A percentile compares a stretch with the other conserved stretches of the same genome.
These are phyloP conservation scores for Lumbricus terrestris DNA, from an alignment of 2,888 invertebrate species.

Conservation along the genomic window DNA sequence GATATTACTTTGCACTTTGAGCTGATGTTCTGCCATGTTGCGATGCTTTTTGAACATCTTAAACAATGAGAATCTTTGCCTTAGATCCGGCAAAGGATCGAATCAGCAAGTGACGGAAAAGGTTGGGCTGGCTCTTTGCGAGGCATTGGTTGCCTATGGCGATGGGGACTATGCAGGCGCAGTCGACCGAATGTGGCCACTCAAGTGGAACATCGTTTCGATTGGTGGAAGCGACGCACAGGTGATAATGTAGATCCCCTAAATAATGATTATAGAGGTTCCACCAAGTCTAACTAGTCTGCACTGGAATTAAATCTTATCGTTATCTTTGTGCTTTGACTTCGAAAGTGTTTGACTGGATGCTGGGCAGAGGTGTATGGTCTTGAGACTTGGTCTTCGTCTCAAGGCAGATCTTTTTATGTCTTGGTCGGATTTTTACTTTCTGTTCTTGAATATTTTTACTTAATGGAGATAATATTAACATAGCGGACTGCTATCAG, in stretches of 20 bases:
- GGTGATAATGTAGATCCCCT: constrained; percentile 14
- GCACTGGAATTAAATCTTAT: too few relatives aligned
- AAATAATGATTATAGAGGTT: background rate
- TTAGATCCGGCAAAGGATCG: constrained; percentile 20
- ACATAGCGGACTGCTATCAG: too few relatives aligned
- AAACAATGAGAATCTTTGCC: background rate
- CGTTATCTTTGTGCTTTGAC: too few relatives aligned
- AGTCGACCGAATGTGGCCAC: constrained; percentile 14
- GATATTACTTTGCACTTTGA: background rate
- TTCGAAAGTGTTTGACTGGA: too few relatives aligned
- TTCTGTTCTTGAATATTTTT: too few relatives aligned
- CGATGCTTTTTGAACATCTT: background rate
- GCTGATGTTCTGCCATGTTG: background rate
- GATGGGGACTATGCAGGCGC: constrained; percentile 16
- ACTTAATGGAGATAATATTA: too few relatives aligned
- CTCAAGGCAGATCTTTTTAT: too few relatives aligned
- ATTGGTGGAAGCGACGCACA: constrained; percentile 30
- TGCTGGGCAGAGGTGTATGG: too few relatives aligned
- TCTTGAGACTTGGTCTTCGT: too few relatives aligned
- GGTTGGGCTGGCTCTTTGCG: constrained; percentile 49
- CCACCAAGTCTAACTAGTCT: too few relatives aligned
- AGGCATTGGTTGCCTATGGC: constrained; percentile 55
- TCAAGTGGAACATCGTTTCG: background rate
- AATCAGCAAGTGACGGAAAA: constrained; percentile 33
- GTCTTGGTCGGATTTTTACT: too few relatives aligned